Evolutionary conservation across 1,140 invertebrate species (phyloP).

Genomic region (Nilaparvata lugens): DNA sequence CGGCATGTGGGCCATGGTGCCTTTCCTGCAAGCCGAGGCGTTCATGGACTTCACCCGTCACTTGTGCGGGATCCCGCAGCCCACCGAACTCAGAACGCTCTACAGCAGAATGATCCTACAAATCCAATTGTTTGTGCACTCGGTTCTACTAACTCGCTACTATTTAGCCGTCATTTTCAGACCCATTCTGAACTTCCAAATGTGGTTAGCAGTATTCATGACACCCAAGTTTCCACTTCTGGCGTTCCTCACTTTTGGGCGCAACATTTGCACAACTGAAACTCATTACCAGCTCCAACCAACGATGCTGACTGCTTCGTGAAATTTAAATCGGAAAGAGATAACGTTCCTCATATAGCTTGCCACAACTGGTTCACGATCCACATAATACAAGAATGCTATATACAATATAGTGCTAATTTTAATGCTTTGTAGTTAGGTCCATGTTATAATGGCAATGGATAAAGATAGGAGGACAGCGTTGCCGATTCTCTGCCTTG

Average conservation of each 20-base stretch:
- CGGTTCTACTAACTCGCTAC: constrained; percentile 31
- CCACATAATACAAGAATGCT: too few species aligned
- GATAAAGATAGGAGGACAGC: too few species aligned
- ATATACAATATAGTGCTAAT: too few species aligned
- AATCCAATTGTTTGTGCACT: constrained; percentile 37
- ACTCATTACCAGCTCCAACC: not conserved
- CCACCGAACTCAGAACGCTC: constrained; percentile 1
- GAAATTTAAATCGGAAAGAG: too few species aligned
- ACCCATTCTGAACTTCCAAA: constrained; percentile 35
- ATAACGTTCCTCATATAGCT: too few species aligned
- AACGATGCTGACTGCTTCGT: not conserved
- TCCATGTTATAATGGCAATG: too few species aligned
- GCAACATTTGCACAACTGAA: constrained; percentile 12
- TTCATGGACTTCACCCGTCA: constrained; percentile 35
- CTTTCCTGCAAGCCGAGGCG: constrained; percentile 34
- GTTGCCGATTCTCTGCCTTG: too few species aligned
- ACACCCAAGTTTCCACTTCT: constrained; percentile 35
- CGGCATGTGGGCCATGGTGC: constrained; percentile 39
- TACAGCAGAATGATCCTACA: constrained; percentile 37
- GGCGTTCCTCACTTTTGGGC: constrained; percentile 33
- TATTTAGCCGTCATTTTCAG: constrained; percentile 36
- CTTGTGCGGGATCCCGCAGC: constrained; percentile 18
- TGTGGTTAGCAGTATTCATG: constrained; percentile 36
- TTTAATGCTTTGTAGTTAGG: too few species aligned
- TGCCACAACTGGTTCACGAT: too few species aligned